phyloP scores from a whole-genome alignment of 2,797 vertebrate species.

The Rhynchonycteris naso region DNA sequence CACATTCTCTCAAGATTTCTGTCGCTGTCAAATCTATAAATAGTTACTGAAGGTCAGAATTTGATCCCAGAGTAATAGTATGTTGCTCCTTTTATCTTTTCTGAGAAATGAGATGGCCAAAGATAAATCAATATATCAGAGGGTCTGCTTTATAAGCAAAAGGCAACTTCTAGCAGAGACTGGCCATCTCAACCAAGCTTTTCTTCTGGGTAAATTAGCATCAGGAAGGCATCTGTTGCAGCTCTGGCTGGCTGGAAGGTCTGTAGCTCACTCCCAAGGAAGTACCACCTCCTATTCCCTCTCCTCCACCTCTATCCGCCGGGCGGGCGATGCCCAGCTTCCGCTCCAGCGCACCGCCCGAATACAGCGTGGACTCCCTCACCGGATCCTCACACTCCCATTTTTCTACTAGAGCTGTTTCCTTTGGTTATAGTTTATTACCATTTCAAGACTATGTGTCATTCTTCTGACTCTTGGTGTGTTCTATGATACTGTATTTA shows the following conservation, averaged over 20 bases:
- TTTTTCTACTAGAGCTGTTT: background rate
- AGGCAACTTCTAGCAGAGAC: background rate
- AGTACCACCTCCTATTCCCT: background rate
- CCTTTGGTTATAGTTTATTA: slow-evolving; percentile 15
- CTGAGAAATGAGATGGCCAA: slow-evolving; percentile 52
- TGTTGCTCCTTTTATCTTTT: slow-evolving; percentile 21
- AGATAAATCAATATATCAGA: slow-evolving; percentile 24
- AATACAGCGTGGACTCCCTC: background rate
- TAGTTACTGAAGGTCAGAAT: background rate
- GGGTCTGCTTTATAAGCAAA: slow-evolving; percentile 45
- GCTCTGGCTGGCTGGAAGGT: background rate
- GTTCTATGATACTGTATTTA: background rate
- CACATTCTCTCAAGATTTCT: background rate
- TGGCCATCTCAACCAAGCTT: background rate
- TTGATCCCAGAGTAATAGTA: background rate
- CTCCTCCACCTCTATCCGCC: background rate
- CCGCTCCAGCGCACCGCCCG: background rate
- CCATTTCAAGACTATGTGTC: background rate
- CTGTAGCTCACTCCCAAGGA: background rate
- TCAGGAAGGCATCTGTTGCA: background rate
- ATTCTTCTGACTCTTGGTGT: background rate
- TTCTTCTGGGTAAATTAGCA: background rate
- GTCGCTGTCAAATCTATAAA: background rate
- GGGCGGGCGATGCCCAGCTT: no score
- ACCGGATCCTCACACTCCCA: background rate